Evolutionary conservation across 1,140 invertebrate species (phyloP).

Genomic region (Lanistes nyassanus): DNA sequence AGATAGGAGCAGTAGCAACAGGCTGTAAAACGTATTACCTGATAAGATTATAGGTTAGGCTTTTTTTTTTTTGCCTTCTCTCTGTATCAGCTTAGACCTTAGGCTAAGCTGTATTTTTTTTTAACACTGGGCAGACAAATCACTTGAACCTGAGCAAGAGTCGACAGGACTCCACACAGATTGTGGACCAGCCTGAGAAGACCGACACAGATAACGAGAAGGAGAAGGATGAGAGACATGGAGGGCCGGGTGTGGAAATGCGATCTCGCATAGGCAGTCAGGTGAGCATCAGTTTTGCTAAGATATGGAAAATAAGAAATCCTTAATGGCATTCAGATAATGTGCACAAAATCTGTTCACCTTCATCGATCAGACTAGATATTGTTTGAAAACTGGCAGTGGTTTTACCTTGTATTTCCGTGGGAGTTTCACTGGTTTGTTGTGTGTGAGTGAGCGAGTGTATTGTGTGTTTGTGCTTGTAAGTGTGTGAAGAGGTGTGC

Average conservation of each 20-base stretch:
- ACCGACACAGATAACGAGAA: constrained; percentile 36
- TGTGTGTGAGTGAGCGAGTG: too few relatives aligned
- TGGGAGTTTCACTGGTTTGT: too few relatives aligned
- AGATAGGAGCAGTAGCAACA: neutral
- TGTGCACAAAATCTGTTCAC: too few relatives aligned
- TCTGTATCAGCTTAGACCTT: neutral
- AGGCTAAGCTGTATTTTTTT: neutral
- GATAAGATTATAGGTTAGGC: neutral
- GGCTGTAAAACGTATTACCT: neutral
- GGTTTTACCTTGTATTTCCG: too few relatives aligned
- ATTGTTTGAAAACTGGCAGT: too few relatives aligned
- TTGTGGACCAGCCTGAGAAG: constrained; percentile 31
- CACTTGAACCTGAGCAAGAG: constrained; percentile 46
- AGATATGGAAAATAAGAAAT: too few relatives aligned
- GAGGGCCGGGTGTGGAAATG: neutral
- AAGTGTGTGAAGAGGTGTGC: too few relatives aligned
- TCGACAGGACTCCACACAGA: constrained; percentile 5
- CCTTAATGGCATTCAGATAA: too few relatives aligned
- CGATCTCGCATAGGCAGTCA: too few relatives aligned
- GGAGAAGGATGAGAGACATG: constrained; percentile 7
- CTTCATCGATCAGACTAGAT: too few relatives aligned
- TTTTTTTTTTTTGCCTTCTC: neutral
- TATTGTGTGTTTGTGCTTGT: too few relatives aligned
- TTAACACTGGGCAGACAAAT: constrained; percentile 40
- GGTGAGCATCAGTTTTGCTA: too few relatives aligned